Evolutionary conservation across 1,140 invertebrate species (phyloP).

Genomic region (Calosoma granatense): DNA sequence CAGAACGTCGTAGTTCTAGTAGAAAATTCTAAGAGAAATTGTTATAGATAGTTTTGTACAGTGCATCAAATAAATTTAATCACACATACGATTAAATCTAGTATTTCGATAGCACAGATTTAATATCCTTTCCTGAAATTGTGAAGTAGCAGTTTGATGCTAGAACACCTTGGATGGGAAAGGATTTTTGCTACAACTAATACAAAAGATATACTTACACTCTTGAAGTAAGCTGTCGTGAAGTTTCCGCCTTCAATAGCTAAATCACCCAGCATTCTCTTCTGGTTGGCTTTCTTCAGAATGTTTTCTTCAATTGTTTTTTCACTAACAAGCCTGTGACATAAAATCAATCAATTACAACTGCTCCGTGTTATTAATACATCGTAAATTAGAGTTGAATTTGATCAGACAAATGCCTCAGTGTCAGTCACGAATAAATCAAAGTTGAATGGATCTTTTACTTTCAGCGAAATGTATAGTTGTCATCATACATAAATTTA

Average conservation of each 20-base stretch:
- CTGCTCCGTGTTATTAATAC: background rate
- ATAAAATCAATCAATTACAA: constrained; percentile 17
- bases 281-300: constrained; percentile 97
- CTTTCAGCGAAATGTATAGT: constrained; percentile 11
- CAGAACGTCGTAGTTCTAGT: no score
- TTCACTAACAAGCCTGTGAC: constrained; percentile 89
- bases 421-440: constrained; percentile 12
- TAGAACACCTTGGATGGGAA: background rate
- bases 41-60: no score
- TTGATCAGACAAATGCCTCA: constrained; percentile 25
- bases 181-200: constrained; percentile 8
- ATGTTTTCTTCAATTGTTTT: constrained; percentile 99
- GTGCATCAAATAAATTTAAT: background rate
- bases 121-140: background rate
- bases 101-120: background rate
- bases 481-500: constrained; percentile 16
- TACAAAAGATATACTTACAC: constrained; percentile 46
- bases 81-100: background rate
- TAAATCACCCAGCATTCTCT: constrained; percentile 88
- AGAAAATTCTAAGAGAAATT: no score
- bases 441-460: constrained; percentile 19
- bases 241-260: constrained; percentile 99
- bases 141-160: background rate
- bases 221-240: constrained; percentile 94
- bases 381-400: no score